Evolutionary conservation across 2,888 invertebrate species (phyloP), one percentile per base, ranked within the genome.

Genomic region (Rutpela maculata): DNA sequence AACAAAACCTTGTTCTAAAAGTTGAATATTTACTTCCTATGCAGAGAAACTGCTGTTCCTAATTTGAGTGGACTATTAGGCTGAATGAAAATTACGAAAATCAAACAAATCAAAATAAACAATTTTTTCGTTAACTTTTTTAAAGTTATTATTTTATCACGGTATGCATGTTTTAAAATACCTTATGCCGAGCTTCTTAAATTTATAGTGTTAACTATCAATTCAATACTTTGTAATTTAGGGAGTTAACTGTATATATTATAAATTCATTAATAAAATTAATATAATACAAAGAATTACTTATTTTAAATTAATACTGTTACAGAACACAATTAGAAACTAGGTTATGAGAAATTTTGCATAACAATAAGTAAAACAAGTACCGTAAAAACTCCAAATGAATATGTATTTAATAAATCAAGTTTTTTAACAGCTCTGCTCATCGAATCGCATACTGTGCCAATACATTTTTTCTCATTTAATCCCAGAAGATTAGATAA

Each of bases 341-440:
- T 63, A 63, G 62, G 62, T 17, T 63, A n/a, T 63, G 62, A 63
- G 62, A 63, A 63, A 63, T 63, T 63, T 63, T 63, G 35, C 31
- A 17, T 63, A 31, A 35, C 62, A 35, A 35, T 31, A 17, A 63
- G 17, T 10, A 26, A 3, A 31, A 35, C 31, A 63, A 63, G 35
- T 35, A 63, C 62, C 62, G 62, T 63, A 63, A 63, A 63, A 63
- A 35, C 26, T 63, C 1, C 6, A 35, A 31, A 63, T 63, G n/a
- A 35, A 63, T 35, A 35, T 63, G 15, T 50, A 50, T n/a, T n/a
- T 50, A 50, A 15, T 50, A 50, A 50, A 50, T 50, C n/a, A n/a
- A 50, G 7, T 50, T 50, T 50, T 50, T 50, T 50, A 50, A 43
- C 43, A 15, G 50, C n/a, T n/a, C 15, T 50, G n/a, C 50, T 6